These are phyloP conservation scores for Illadopsis cleaveri DNA, from an alignment of 2,113 vertebrate species.

Conservation along the genomic window DNA sequence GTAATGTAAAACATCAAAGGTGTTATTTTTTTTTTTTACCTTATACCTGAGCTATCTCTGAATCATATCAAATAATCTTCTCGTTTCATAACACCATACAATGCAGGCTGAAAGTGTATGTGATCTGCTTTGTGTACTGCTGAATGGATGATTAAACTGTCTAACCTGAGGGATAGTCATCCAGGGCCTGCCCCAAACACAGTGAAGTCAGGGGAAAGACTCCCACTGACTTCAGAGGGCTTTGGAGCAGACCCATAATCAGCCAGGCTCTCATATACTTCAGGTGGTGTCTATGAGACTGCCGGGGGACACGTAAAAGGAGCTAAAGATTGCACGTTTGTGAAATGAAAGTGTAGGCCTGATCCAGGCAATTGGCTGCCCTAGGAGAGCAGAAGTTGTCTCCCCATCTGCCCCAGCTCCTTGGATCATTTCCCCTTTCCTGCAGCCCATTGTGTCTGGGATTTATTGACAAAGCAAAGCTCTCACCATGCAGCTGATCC, in stretches of 20 bases:
- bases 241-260: constrained; percentile 48
- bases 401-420: rapidly evolving
- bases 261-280: constrained; percentile 23
- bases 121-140: constrained; percentile 64
- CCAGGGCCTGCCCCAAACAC: constrained; percentile 46
- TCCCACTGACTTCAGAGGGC: constrained; percentile 60
- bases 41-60: constrained; percentile 67
- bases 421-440: neutral
- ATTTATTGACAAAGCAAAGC: constrained; percentile 41
- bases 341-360: neutral
- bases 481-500: rapidly evolving
- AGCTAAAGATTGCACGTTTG: neutral
- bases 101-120: constrained; percentile 63
- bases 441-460: neutral
- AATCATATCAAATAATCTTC: constrained; percentile 70
- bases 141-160: constrained; percentile 64
- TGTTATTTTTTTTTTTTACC: neutral
- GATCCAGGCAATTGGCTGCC: neutral
- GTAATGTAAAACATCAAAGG: constrained; percentile 62
- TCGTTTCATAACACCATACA: constrained; percentile 61
- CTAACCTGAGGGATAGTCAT: constrained; percentile 59
- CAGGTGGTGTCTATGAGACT: neutral
- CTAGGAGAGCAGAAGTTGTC: neutral
- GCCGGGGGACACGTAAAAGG: neutral
- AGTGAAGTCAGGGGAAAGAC: constrained; percentile 50